phyloP scores from a whole-genome alignment of 2,888 invertebrate genomes.

The Drymonia ruficornis region DNA sequence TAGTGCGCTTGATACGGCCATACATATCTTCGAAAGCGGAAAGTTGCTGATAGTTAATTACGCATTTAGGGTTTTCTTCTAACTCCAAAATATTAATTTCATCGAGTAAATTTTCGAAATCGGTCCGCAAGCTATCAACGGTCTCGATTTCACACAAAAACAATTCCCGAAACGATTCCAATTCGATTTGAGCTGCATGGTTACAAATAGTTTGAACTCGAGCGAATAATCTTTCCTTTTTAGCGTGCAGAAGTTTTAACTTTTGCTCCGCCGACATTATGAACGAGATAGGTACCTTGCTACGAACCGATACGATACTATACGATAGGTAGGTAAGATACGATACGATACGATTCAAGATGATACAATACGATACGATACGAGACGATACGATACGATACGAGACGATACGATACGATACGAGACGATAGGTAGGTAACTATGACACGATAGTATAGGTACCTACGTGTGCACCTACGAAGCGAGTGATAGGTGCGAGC shows the following conservation, averaged over 20 bases:
- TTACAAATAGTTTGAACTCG: background rate
- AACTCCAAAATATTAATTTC: background rate
- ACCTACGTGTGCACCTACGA: background rate
- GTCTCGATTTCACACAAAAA: background rate
- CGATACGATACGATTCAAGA: too few species aligned
- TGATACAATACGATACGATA: too few species aligned
- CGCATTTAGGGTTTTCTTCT: background rate
- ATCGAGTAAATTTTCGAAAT: background rate
- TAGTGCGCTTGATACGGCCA: slow-evolving; percentile 2
- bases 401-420: too few species aligned
- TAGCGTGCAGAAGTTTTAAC: background rate
- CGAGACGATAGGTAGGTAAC: too few species aligned
- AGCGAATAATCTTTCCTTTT: background rate
- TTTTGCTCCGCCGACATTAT: background rate
- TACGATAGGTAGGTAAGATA: too few species aligned
- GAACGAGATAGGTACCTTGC: background rate
- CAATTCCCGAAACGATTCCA: background rate
- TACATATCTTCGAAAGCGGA: background rate
- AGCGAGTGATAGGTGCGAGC: too few species aligned
- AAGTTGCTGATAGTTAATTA: background rate
- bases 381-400: too few species aligned
- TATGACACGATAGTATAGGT: too few species aligned
- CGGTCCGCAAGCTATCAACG: background rate
- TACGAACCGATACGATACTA: too few species aligned
- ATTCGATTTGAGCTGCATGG: background rate